Evolutionary conservation across 1,140 invertebrate species (phyloP).

Genomic region (Callitettix versicolor): DNA sequence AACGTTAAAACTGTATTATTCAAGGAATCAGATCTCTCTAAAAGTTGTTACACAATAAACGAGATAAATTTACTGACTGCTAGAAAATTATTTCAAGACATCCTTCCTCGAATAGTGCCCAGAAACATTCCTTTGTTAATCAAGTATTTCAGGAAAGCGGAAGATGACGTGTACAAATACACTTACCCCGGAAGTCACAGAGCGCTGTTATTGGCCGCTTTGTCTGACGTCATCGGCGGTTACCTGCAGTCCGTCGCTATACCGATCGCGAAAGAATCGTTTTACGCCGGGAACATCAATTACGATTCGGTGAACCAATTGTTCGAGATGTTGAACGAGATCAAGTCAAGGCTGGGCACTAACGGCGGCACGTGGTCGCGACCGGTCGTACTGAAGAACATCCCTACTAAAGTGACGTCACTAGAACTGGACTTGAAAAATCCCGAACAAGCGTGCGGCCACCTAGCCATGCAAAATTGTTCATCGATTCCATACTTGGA

Average conservation of each 20-base stretch:
- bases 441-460: background rate
- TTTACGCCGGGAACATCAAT: constrained; percentile 21
- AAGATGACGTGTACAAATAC: constrained; percentile 4
- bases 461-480: background rate
- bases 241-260: constrained; percentile 21
- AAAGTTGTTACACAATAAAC: background rate
- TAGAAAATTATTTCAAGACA: constrained; percentile 19
- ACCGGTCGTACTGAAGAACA: constrained; percentile 12
- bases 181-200: background rate
- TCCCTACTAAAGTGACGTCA: constrained; percentile 17
- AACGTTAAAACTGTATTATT: constrained; percentile 6
- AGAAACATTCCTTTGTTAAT: constrained; percentile 14
- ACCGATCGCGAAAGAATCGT: constrained; percentile 21
- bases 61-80: constrained; percentile 18
- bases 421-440: background rate
- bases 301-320: background rate
- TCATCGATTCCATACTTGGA: constrained; percentile 18
- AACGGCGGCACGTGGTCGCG: constrained; percentile 20
- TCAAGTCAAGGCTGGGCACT: constrained; percentile 19
- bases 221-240: constrained; percentile 21
- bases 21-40: background rate
- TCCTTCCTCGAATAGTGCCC: constrained; percentile 17
- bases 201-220: background rate
- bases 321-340: background rate
- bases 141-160: constrained; percentile 11